These are phyloP conservation scores for Sula dactylatra DNA, from an alignment of 2,113 vertebrate genomes.

Conservation along the genomic window DNA sequence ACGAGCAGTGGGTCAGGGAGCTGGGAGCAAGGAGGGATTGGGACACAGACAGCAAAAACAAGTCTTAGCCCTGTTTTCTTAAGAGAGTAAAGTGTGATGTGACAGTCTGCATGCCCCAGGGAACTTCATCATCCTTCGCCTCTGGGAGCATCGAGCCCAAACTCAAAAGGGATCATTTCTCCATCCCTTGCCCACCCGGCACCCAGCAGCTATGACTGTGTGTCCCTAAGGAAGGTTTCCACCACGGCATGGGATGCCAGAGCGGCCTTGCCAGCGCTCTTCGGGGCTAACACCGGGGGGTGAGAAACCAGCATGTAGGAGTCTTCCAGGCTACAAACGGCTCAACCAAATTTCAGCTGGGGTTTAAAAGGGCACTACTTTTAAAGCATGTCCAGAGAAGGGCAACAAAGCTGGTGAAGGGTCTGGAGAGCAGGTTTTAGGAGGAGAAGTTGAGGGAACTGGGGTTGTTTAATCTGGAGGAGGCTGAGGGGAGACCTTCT, in stretches of 20 bases:
- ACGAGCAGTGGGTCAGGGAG: not conserved
- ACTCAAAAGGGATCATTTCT: not conserved
- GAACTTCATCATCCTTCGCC: not conserved
- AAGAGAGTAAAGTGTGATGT: not conserved
- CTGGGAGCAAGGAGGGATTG: not conserved
- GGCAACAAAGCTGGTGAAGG: too few relatives aligned
- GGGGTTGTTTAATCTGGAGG: too few relatives aligned
- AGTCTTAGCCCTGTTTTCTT: not conserved
- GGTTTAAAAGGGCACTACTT: not conserved
- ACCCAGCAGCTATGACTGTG: not conserved
- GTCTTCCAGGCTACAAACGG: not conserved
- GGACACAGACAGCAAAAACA: not conserved
- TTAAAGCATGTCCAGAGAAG: too few relatives aligned
- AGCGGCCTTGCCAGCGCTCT: not conserved
- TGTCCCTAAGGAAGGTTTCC: not conserved
- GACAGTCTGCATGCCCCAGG: not conserved
- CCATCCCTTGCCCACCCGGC: fast-evolving
- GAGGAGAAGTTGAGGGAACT: too few relatives aligned
- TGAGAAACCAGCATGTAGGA: not conserved
- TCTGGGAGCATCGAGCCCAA: not conserved
- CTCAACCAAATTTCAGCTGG: not conserved
- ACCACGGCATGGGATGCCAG: fast-evolving
- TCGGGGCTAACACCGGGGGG: not conserved
- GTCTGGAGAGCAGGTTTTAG: too few relatives aligned
- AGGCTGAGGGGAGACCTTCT: too few relatives aligned